phyloP scores from a whole-genome alignment of 2,113 vertebrate species.

The Trematocara macrostoma region DNA sequence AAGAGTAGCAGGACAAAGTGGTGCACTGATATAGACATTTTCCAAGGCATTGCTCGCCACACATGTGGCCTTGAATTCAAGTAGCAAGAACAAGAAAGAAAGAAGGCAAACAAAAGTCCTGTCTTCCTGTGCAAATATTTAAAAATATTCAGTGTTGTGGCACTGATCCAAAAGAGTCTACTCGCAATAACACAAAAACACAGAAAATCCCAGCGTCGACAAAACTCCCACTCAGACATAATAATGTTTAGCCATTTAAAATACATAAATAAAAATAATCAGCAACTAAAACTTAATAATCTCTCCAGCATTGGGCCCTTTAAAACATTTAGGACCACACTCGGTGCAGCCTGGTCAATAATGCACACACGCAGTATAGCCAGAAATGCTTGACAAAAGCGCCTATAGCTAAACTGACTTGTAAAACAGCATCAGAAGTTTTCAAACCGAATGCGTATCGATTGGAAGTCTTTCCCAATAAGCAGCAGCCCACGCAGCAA shows the following conservation, averaged over 20 bases:
- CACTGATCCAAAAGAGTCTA: background rate
- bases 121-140: background rate
- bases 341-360: constrained; percentile 10
- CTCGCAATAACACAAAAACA: background rate
- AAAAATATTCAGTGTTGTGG: background rate
- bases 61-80: background rate
- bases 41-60: background rate
- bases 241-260: background rate
- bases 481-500: constrained; percentile 41
- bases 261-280: background rate
- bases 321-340: constrained; percentile 27
- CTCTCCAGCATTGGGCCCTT: background rate
- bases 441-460: constrained; percentile 6
- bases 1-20: background rate
- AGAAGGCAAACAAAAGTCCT: background rate
- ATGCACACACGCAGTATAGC: background rate
- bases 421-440: constrained; percentile 21
- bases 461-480: constrained; percentile 35
- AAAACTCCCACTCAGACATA: background rate
- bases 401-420: constrained; percentile 41
- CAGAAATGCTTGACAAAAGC: constrained; percentile 10
- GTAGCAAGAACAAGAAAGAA: background rate
- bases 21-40: constrained; percentile 7
- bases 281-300: constrained; percentile 12
- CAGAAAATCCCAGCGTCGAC: background rate